Evolutionary conservation across 1,140 invertebrate genomes (phyloP).

Genomic region (Neodiprion virginianus): DNA sequence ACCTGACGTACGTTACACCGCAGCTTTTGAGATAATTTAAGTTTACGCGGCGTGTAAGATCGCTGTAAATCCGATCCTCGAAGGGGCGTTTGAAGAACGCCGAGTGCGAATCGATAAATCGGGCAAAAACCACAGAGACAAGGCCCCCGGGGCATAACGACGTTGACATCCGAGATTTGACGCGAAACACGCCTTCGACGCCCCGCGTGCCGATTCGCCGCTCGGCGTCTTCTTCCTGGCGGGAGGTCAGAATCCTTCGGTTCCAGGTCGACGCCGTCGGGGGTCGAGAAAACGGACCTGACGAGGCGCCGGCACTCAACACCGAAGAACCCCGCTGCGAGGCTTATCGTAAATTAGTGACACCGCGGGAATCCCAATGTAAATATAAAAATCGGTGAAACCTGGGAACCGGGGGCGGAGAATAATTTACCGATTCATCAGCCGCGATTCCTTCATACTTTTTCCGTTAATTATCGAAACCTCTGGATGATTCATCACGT

Average conservation of each 20-base stretch:
- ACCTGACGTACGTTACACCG: too few relatives aligned
- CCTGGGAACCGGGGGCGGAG: too few relatives aligned
- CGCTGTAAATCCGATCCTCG: too few relatives aligned
- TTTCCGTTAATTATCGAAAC: too few relatives aligned
- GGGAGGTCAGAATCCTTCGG: conserved; percentile 4
- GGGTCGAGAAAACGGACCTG: background rate
- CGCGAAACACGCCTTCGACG: conserved; percentile 38
- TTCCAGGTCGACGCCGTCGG: conserved; percentile 10
- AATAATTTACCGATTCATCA: too few relatives aligned
- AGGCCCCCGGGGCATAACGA: conserved; percentile 33
- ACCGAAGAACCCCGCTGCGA: conserved; percentile 27
- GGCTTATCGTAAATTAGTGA: conserved; percentile 47
- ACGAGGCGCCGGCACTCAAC: conserved; percentile 33
- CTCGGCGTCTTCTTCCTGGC: conserved; percentile 13
- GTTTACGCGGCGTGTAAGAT: too few relatives aligned
- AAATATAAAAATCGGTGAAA: background rate
- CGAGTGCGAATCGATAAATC: conserved; percentile 41
- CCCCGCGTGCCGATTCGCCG: conserved; percentile 31
- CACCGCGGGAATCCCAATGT: conserved; percentile 31
- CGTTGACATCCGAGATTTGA: conserved; percentile 44
- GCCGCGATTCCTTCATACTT: too few relatives aligned
- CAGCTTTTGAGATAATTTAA: too few relatives aligned
- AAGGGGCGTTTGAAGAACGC: too few relatives aligned
- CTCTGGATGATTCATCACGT: too few relatives aligned
- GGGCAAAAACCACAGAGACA: background rate